These are phyloP conservation scores for Seladonia tumulorum DNA, from an alignment of 2,888 invertebrate genomes.

Conservation along the genomic window DNA sequence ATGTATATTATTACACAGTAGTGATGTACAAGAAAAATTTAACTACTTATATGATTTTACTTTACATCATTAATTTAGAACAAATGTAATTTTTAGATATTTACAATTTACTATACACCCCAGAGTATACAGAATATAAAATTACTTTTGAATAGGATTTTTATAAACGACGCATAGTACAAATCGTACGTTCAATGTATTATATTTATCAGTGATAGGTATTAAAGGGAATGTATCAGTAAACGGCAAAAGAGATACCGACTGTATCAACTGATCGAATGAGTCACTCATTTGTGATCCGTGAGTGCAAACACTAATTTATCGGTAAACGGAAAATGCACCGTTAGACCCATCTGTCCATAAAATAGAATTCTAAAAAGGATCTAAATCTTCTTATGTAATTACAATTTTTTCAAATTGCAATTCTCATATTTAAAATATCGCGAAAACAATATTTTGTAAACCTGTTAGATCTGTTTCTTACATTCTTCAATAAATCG, in stretches of 20 bases:
- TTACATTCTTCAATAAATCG: background rate
- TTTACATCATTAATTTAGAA: background rate
- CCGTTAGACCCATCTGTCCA: slow-evolving; percentile 7
- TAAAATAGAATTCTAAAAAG: background rate
- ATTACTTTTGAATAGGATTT: background rate
- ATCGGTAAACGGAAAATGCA: slow-evolving; percentile 23
- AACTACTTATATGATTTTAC: background rate
- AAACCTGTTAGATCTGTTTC: background rate
- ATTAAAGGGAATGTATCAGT: background rate
- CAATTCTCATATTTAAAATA: background rate
- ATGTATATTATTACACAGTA: background rate
- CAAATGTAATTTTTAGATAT: too few species aligned
- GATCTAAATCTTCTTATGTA: background rate
- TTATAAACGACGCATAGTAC: background rate
- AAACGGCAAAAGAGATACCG: slow-evolving; percentile 35
- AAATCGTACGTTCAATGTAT: background rate
- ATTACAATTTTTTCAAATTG: background rate
- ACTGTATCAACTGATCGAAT: slow-evolving; percentile 35
- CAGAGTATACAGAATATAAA: background rate
- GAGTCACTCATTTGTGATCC: background rate
- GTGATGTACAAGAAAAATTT: background rate
- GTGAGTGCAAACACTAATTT: background rate
- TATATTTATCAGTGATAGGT: slow-evolving; percentile 1
- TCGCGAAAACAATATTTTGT: background rate
- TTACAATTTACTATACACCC: too few species aligned